These are phyloP conservation scores for Vulpes vulpes DNA, from an alignment of 2,113 vertebrate species.

Conservation along the genomic window DNA sequence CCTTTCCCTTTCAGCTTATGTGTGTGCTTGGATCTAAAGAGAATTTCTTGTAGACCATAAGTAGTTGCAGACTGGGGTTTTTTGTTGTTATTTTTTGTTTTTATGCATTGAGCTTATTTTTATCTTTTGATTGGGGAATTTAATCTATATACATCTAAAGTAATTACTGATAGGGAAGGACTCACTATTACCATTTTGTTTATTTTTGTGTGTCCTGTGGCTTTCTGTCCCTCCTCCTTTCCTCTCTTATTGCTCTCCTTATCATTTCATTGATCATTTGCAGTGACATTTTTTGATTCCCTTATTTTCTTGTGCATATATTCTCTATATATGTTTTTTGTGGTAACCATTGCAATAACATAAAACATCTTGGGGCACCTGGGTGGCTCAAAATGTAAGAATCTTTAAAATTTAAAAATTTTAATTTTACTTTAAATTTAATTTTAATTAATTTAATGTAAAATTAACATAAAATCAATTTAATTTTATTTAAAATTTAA, in stretches of 20 bases:
- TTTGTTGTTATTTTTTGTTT: neutral
- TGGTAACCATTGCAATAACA: neutral
- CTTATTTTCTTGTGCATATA: neutral
- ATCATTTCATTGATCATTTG: neutral
- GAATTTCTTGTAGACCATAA: neutral
- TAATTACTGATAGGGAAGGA: neutral
- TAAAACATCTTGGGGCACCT: neutral
- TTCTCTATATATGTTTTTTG: neutral
- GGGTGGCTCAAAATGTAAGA: too few species aligned
- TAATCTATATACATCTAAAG: neutral
- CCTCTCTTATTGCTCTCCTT: neutral
- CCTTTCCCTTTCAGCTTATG: neutral
- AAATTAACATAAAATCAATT: too few species aligned
- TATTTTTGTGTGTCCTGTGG: neutral
- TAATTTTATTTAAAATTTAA: too few species aligned
- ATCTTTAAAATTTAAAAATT: too few species aligned
- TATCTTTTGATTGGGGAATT: neutral
- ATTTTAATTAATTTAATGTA: too few species aligned
- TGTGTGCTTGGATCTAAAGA: neutral
- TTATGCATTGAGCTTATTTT: neutral
- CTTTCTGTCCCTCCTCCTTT: neutral
- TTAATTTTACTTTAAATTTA: too few species aligned
- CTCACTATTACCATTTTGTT: neutral
- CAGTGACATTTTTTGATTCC: neutral
- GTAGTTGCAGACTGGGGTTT: neutral